Evolutionary conservation across 2,888 invertebrate species (phyloP).

Genomic region (Parascotia fuliginaria): DNA sequence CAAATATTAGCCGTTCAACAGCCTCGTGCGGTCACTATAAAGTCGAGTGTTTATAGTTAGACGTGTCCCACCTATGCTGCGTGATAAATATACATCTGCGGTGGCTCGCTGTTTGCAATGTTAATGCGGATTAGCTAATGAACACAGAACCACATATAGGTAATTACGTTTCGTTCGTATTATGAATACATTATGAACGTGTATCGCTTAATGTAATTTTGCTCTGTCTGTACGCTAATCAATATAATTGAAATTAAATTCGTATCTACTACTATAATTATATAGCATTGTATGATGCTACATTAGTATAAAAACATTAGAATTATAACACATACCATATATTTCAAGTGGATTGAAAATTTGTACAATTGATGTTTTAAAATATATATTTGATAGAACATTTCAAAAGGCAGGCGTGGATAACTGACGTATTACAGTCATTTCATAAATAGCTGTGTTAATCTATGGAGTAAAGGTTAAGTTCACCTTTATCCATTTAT

Average conservation of each 20-base stretch:
- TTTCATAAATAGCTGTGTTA: constrained; percentile 17
- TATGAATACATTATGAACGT: constrained; percentile 36
- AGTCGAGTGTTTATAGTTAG: constrained; percentile 18
- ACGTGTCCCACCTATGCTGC: constrained; percentile 22
- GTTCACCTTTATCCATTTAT: constrained; percentile 41
- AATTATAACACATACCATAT: not conserved
- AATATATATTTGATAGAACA: not conserved
- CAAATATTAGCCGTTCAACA: constrained; percentile 30
- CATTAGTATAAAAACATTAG: constrained; percentile 11
- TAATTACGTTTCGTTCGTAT: constrained; percentile 40
- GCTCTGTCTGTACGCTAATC: constrained; percentile 17
- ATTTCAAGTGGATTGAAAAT: not conserved
- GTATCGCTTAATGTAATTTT: constrained; percentile 20
- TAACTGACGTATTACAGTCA: constrained; percentile 12
- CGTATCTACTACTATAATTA: constrained; percentile 12
- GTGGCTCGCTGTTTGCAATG: constrained; percentile 37
- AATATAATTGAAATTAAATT: constrained; percentile 13
- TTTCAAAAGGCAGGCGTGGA: not conserved
- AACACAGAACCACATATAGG: constrained; percentile 35
- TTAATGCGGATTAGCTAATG: constrained; percentile 49
- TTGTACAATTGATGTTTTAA: not conserved
- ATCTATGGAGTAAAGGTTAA: constrained; percentile 27
- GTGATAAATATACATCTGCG: constrained; percentile 24
- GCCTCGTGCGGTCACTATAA: constrained; percentile 32
- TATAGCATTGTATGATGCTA: too few relatives aligned